phyloP scores from a whole-genome alignment of 2,888 invertebrate genomes.

The Horisme vitalbata region DNA sequence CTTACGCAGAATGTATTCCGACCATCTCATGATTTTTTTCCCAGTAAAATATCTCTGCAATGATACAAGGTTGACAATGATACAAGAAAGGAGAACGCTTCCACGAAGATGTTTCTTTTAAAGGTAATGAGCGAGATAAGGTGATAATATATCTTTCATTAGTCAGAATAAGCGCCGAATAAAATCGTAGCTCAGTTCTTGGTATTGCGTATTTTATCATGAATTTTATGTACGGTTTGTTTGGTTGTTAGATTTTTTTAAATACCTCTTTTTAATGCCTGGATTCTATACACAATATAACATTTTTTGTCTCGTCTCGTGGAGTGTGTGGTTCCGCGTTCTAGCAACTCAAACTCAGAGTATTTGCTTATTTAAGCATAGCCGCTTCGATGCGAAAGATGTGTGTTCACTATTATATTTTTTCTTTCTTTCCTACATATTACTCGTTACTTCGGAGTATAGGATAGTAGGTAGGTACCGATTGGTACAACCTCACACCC shows the following conservation, averaged over 20 bases:
- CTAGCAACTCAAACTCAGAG: no score
- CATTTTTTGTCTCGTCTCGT: no score
- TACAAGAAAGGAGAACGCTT: constrained; percentile 53
- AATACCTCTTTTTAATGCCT: constrained; percentile 7
- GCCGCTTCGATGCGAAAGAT: no score
- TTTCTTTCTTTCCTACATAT: no score
- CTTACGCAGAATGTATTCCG: constrained; percentile 46
- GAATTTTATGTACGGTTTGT: constrained; percentile 27
- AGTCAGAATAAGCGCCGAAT: constrained; percentile 38
- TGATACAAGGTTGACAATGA: constrained; percentile 51
- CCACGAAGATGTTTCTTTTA: constrained; percentile 47
- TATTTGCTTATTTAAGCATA: no score
- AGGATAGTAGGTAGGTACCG: no score
- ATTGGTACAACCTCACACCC: no score
- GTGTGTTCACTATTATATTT: no score
- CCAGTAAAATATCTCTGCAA: constrained; percentile 49
- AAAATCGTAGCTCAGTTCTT: constrained; percentile 30
- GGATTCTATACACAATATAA: no score
- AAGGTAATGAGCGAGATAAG: constrained; percentile 51
- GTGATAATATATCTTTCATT: constrained; percentile 50
- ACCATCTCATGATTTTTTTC: constrained; percentile 55
- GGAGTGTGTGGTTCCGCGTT: no score
- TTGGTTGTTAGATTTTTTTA: constrained; percentile 12
- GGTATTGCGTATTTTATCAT: constrained; percentile 25
- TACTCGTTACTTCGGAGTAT: no score